Base-by-base conservation (phyloP, 2,888 invertebrate genomes). In the Macroteleia sp. region DNA sequence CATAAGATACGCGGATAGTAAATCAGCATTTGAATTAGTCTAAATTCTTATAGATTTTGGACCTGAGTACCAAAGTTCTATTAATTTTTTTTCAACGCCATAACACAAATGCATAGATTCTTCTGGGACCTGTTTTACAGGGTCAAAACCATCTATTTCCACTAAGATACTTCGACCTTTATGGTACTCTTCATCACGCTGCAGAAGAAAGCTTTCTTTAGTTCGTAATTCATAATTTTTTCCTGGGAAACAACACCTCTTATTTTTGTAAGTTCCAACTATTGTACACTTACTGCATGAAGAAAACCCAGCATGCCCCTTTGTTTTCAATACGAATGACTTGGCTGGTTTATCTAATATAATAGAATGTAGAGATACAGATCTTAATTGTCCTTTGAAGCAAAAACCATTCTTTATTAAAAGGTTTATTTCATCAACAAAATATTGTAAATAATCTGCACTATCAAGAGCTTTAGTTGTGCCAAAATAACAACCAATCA, bases 271-370 rank as follows among this genome's bases (percentile, higher is more conserved):
- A n/a, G 3, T 14, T 8, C 46, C 46, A 9, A 1, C 3, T 28
- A 64, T 54, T 9, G 41, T 52, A 16, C 64, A 64, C 16, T 36
- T 61, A 22, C 22, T 48, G 8, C 61, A 61, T 4, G 25, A 25
- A 4, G n/a, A 36, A 48, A 25, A 61, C 9, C 61, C 61, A n/a
- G 61, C 25, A 34, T 61, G 61, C 9, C 48, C 61, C 14, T 61
- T 61, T 2, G 48, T 61, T 39, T 48, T 48, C 3, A 61, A 9
- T 28, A 61, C 17, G 28, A 48, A 61, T n/a, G 61, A 61, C 25
- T 61, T 61, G 0, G 61, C 61, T 25, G 48, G 48, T 39, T 61
- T 61, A 36, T 61, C 61, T 28, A 61, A 28, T 25, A 61, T 61
- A n/a, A 61, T n/a, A 28, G 25, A 17, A 16, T 61, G 39, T 10